Base-by-base conservation (phyloP, 1,140 invertebrate genomes). In the Sycobia sp. region DNA sequence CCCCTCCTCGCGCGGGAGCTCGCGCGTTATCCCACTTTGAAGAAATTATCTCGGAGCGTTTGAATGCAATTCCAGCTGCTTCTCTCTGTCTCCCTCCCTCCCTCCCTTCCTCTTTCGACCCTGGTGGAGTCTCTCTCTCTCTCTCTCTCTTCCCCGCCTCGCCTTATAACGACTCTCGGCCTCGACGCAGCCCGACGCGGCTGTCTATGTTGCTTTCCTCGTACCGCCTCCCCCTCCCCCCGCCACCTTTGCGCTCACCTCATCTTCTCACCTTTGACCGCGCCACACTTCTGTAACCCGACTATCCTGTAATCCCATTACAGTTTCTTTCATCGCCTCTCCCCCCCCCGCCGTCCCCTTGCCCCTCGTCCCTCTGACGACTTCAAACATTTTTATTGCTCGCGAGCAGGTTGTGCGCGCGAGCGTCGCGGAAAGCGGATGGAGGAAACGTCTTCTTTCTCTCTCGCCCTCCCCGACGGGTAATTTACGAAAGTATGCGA, bases 31-130 rank as follows among this genome's bases (percentile, higher is more conserved):
- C 43, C n/a, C 22, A 58, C 43, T 58, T 34, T 47, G 1, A 25
- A 23, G 44, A 58, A 58, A 47, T 58, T 58, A 58, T 58, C 32
- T 38, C 25, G 54, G n/a, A 44, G 27, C 27, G 27, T 11, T 56
- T 14, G 25, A 56, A 14, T 41, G 41, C 25, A 44, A 44, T 56
- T 56, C 41, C 38, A 10, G 22, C 27, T n/a, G n/a, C n/a, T n/a
- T n/a, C n/a, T n/a, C n/a, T n/a, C n/a, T n/a, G n/a, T n/a, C n/a
- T n/a, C n/a, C 18, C 7, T 43, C 23, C 50, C n/a, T n/a, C n/a
- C n/a, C n/a, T n/a, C n/a, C n/a, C n/a, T n/a, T n/a, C n/a, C n/a
- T n/a, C n/a, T n/a, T n/a, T n/a, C n/a, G n/a, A n/a, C n/a, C n/a
- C n/a, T n/a, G n/a, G n/a, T n/a, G n/a, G n/a, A n/a, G n/a, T n/a